Evolutionary conservation across 2,113 vertebrate species (phyloP).

Genomic region (Bubalus kerabau): DNA sequence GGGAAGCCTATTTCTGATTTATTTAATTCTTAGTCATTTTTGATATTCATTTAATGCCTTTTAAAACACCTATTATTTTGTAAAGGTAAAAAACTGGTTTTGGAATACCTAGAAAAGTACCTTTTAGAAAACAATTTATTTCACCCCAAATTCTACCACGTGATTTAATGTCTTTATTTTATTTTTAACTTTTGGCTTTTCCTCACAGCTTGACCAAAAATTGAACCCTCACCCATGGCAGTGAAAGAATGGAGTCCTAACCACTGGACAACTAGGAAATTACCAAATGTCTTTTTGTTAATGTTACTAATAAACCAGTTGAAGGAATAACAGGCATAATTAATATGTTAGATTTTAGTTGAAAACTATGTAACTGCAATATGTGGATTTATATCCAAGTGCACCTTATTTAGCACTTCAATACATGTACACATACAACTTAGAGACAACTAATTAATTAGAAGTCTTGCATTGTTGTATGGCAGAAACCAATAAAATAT

Average conservation of each 20-base stretch:
- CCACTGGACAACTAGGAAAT: not conserved
- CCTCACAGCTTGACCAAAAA: not conserved
- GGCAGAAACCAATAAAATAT: not conserved
- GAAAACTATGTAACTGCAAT: not conserved
- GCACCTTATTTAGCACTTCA: not conserved
- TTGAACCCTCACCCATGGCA: fast-evolving
- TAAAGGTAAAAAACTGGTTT: not conserved
- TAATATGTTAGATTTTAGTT: not conserved
- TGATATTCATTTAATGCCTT: not conserved
- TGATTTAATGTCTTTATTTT: not conserved
- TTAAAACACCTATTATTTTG: not conserved
- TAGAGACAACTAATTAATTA: not conserved
- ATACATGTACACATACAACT: not conserved
- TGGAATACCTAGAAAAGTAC: not conserved
- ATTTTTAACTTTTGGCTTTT: not conserved
- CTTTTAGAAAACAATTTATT: not conserved
- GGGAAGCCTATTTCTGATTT: not conserved
- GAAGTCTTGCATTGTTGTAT: not conserved
- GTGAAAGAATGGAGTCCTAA: not conserved
- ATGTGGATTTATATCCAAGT: not conserved
- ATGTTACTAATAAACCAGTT: not conserved
- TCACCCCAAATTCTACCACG: not conserved
- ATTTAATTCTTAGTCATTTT: not conserved
- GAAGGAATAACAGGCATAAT: not conserved
- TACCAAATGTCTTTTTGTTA: not conserved